Evolutionary conservation across 2,888 invertebrate species (phyloP).

Genomic region (Pediacus dermestoides): DNA sequence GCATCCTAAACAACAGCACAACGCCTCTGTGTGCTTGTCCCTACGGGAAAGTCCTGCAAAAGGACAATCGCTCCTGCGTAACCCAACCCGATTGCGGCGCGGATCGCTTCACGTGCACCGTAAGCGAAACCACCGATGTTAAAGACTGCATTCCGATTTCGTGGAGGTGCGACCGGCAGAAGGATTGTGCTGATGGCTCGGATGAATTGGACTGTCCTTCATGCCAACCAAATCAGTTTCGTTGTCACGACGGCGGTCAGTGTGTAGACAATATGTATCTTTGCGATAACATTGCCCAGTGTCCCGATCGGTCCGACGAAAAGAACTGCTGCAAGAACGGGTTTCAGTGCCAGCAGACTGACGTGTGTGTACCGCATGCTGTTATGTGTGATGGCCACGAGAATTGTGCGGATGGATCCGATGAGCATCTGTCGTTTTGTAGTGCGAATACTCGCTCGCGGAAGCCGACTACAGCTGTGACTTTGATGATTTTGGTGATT

Average conservation of each 20-base stretch:
- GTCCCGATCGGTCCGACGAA: conserved; percentile 67
- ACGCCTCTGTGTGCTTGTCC: conserved; percentile 75
- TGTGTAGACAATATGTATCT: conserved; percentile 43
- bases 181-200: conserved; percentile 78
- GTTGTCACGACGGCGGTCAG: conserved; percentile 52
- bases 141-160: conserved; percentile 67
- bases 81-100: conserved; percentile 66
- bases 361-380: conserved; percentile 66
- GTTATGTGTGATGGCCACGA: conserved; percentile 72
- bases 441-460: conserved; percentile 49
- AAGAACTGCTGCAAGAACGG: conserved; percentile 64
- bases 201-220: conserved; percentile 73
- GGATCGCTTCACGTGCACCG: conserved; percentile 68
- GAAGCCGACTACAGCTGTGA: conserved; percentile 52
- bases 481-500: conserved; percentile 56
- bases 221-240: conserved; percentile 69
- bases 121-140: conserved; percentile 52
- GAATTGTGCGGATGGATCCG: conserved; percentile 78
- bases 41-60: conserved; percentile 61
- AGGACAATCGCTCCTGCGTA: conserved; percentile 64
- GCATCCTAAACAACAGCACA: conserved; percentile 57
- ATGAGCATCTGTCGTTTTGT: conserved; percentile 69
- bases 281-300: conserved; percentile 64
- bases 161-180: conserved; percentile 77
- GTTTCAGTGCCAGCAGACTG: conserved; percentile 71